Evolutionary conservation across 2,113 vertebrate species (phyloP), one percentile per base, ranked within the genome.

Genomic region (Butorides virescens): DNA sequence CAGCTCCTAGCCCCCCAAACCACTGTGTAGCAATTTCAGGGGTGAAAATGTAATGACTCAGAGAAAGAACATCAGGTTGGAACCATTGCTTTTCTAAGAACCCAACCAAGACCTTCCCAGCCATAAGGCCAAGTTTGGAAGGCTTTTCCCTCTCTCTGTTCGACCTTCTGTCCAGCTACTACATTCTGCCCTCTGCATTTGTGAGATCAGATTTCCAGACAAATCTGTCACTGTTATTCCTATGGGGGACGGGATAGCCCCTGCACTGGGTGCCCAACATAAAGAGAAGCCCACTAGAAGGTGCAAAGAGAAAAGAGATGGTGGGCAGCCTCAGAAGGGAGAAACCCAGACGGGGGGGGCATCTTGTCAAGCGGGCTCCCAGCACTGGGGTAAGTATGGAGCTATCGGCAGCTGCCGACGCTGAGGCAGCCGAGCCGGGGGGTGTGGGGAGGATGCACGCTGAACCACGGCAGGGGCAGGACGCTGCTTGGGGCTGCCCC

Each of bases 381-480:
- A 46, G 34, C 17, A 32, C 19, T 32, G 0, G 4, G 8, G 0
- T 30, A 29, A 32, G 22, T 8, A 46, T 7, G 27, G 39, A 18
- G 11, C 32, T 44, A 25, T 6, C 13, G 72, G 52, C 2, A 1
- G 27, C 50, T 49, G 34, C 30, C 5, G 17, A 32, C 12, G 13
- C 44, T 66, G 22, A 25, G 37, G 16, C 3, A 7, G 9, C 32
- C 13, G 32, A 37, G 37, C 7, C 3, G 3, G 16, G 17, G 32
- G 34, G 17, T 22, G 27, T 15, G 11, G 7, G 5, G 6, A 53
- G 11, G 17, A 46, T 23, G 22, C 0, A 12, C 34, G 18, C 32
- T 4, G 8, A n/a, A 30, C 7, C 36, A 7, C 1, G 3, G 30
- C 52, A 50, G 30, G 25, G 12, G 12, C 42, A 50, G 30, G 7